Base-by-base conservation (phyloP, 2,797 vertebrate genomes). In the Hylomyscus alleni region DNA sequence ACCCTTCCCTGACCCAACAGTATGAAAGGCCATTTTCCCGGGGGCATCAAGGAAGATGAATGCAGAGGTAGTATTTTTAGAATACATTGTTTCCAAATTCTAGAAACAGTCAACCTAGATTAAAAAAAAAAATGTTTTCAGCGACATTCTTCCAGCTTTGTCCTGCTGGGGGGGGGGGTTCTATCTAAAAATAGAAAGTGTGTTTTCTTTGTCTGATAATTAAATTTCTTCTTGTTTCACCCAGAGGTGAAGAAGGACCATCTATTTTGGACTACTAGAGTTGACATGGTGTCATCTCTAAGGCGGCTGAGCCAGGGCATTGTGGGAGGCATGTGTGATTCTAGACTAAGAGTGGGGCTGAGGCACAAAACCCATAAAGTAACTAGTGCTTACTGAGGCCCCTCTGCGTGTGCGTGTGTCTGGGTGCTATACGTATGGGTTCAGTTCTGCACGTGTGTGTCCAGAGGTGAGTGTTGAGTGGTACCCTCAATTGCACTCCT, bases 171-270 rank as follows among this genome's bases (percentile, higher is more conserved):
- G 89, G 89, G 92, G 89, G 89, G 89, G 92, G 89, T 90, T 29
- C 73, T 95, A n/a, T 88, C 96, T 94, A 97, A 94, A 97, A 97
- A 96, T 97, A 96, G 95, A 95, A 97, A 95, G 95, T 75, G 14
- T 95, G 82, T 96, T 97, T 97, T 96, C 85, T 94, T 96, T 96
- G 83, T 86, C 47, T 69, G 76, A 69, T 93, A 95, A 96, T 93
- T 93, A 93, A 81, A 90, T 95, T 96, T 94, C 89, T 97, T 96
- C 82, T n/a, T 72, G 65, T 72, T 92, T 95, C 44, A 65, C 56
- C 34, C 72, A 81, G 72, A 97, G 31, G 29, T 93, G 31, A 83
- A 78, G 58, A 82, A 65, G 31, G 76, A 75, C 54, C 37, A 2
- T 93, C 89, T 98, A 83, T 96, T 93, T 92, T 69, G 50, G 72